Conservation (phyloP, 2,797 vertebrate species). For the Sebastes steindachneri region DNA sequence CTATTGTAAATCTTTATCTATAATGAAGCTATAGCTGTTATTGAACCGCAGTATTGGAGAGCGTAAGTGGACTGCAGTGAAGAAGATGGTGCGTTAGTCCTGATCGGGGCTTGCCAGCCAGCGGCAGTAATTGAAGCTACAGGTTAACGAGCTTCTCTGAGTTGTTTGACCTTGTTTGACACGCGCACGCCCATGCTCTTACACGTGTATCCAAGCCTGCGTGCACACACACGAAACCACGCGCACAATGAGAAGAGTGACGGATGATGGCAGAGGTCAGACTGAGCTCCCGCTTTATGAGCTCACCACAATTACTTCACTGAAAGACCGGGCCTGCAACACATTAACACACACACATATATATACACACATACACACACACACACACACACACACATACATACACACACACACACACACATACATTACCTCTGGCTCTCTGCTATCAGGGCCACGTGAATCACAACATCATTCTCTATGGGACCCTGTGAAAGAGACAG, state of each 20-base stretch:
- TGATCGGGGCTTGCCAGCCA: conserved; percentile 84
- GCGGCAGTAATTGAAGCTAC: conserved; percentile 58
- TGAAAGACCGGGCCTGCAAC: conserved; percentile 5
- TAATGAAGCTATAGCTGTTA: not conserved
- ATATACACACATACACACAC: not conserved
- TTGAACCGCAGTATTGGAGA: fast-evolving
- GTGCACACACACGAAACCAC: not conserved
- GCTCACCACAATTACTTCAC: conserved; percentile 29
- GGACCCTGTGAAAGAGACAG: conserved; percentile 86
- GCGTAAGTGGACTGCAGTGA: not conserved
- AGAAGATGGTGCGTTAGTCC: not conserved
- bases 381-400: not conserved
- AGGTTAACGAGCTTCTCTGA: conserved; percentile 55
- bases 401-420: not conserved
- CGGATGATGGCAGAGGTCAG: conserved; percentile 44
- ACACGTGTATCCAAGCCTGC: not conserved
- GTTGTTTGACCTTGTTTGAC: conserved; percentile 47
- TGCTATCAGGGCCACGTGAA: conserved; percentile 93
- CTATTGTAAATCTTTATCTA: not conserved
- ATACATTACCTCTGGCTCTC: conserved; percentile 93
- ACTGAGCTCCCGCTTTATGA: conserved; percentile 35
- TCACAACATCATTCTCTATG: conserved; percentile 93
- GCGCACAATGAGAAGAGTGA: conserved; percentile 27
- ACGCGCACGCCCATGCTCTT: not conserved
- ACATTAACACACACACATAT: conserved; percentile 5